Percentiles rank a stretch among this genome's conserved stretches.
These are phyloP conservation scores for Solea solea DNA, from an alignment of 2,113 vertebrate genomes.

Conservation along the genomic window DNA sequence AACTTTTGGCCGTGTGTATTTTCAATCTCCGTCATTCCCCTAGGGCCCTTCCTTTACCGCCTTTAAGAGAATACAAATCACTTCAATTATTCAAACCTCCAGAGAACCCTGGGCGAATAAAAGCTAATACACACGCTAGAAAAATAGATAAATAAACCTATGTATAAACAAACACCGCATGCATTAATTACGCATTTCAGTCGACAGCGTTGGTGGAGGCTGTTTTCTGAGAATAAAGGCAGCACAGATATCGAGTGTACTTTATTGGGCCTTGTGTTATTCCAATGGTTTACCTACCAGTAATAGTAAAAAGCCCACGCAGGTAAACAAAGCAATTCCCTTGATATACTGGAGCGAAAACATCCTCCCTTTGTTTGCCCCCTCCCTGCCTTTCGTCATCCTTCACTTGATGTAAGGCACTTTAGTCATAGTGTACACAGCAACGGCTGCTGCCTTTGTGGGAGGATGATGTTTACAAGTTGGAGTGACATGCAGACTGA, in stretches of 20 bases:
- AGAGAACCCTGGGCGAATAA: slow-evolving; percentile 56
- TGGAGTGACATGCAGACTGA: slow-evolving; percentile 11
- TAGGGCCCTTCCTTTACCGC: slow-evolving; percentile 56
- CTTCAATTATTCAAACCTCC: slow-evolving; percentile 74
- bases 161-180: slow-evolving; percentile 63
- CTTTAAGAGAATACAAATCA: slow-evolving; percentile 76
- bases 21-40: slow-evolving; percentile 61
- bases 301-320: slow-evolving; percentile 65
- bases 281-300: slow-evolving; percentile 33
- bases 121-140: slow-evolving; percentile 44
- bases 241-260: slow-evolving; percentile 5
- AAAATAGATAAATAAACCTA: slow-evolving; percentile 59
- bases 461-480: slow-evolving; percentile 52
- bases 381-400: slow-evolving; percentile 61
- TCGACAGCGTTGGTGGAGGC: slow-evolving; percentile 34
- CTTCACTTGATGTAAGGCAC: slow-evolving; percentile 59
- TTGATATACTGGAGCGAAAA: slow-evolving; percentile 56
- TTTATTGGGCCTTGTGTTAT: slow-evolving; percentile 42
- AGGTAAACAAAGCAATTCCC: slow-evolving; percentile 73
- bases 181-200: slow-evolving; percentile 72
- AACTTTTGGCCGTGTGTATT: slow-evolving; percentile 65
- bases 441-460: slow-evolving; percentile 43
- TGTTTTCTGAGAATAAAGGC: slow-evolving; percentile 44
- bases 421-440: slow-evolving; percentile 51
- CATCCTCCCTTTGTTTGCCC: slow-evolving; percentile 25